Evolutionary conservation across 2,888 invertebrate genomes (phyloP).

Genomic region (Heliconius ismenius): DNA sequence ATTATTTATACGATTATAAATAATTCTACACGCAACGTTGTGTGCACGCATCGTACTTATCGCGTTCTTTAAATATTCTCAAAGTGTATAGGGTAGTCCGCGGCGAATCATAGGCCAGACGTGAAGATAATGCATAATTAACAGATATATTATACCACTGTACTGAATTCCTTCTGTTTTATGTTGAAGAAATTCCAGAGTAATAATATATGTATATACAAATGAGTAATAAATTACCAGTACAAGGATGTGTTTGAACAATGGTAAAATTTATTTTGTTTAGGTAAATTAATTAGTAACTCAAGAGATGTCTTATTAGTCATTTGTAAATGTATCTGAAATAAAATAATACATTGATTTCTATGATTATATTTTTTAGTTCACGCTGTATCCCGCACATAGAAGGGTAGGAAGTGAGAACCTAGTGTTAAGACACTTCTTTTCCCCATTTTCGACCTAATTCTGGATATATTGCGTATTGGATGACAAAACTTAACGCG

Average conservation of each 20-base stretch:
- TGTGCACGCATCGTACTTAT: slow-evolving; percentile 46
- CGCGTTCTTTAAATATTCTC: slow-evolving; percentile 59
- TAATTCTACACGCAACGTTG: slow-evolving; percentile 50
- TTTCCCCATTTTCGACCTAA: neutral
- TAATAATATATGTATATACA: slow-evolving; percentile 3
- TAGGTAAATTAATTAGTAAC: neutral
- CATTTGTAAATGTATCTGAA: too few relatives aligned
- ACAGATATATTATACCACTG: slow-evolving; percentile 56
- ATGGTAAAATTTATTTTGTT: neutral
- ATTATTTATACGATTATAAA: slow-evolving; percentile 48
- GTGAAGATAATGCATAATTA: slow-evolving; percentile 59
- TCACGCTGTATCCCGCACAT: neutral
- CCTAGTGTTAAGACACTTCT: neutral
- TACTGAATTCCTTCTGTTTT: slow-evolving; percentile 54
- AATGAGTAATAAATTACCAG: slow-evolving; percentile 10
- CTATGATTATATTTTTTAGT: neutral
- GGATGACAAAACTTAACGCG: neutral
- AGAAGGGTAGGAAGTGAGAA: neutral
- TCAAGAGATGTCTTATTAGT: neutral
- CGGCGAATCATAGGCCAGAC: slow-evolving; percentile 54
- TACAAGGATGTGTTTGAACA: slow-evolving; percentile 4
- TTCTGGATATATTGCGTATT: neutral
- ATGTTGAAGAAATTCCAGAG: slow-evolving; percentile 32
- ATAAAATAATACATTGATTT: neutral
- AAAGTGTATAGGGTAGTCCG: slow-evolving; percentile 56